Evolutionary conservation across 2,888 invertebrate genomes (phyloP).

Genomic region (Leucophora obtusa): DNA sequence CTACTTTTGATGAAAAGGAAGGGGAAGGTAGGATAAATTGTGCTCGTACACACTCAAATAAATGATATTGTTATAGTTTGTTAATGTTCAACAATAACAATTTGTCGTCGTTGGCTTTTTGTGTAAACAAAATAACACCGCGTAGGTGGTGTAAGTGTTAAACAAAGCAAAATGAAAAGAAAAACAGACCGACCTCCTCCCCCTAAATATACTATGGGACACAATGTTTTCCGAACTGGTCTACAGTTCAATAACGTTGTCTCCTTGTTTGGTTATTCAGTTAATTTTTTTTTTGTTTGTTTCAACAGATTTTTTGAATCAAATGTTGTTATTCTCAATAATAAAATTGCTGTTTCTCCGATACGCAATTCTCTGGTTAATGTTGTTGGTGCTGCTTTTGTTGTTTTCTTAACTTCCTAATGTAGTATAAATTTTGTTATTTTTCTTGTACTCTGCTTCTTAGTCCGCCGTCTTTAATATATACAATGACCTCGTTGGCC

Average conservation of each 20-base stretch:
- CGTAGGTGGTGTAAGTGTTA: constrained; percentile 37
- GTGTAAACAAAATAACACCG: constrained; percentile 28
- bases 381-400: constrained; percentile 21
- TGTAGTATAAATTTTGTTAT: constrained; percentile 33
- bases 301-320: constrained; percentile 16
- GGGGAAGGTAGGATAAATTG: neutral
- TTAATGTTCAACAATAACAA: neutral
- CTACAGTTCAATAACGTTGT: constrained; percentile 54
- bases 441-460: constrained; percentile 20
- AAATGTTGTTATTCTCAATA: constrained; percentile 21
- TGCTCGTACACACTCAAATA: constrained; percentile 1
- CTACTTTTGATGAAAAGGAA: constrained; percentile 20
- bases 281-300: neutral
- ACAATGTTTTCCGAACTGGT: constrained; percentile 34
- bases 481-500: constrained; percentile 58
- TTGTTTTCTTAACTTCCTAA: constrained; percentile 51
- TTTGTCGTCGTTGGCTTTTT: constrained; percentile 2
- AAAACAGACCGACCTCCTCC: constrained; percentile 60
- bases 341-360: constrained; percentile 6
- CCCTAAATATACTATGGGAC: constrained; percentile 44
- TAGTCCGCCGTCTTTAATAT: constrained; percentile 34
- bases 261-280: constrained; percentile 22
- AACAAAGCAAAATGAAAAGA: constrained; percentile 57
- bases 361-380: neutral
- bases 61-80: neutral